Evolutionary conservation across 2,797 vertebrate genomes (phyloP).

Genomic region (Rhynchonycteris naso): DNA sequence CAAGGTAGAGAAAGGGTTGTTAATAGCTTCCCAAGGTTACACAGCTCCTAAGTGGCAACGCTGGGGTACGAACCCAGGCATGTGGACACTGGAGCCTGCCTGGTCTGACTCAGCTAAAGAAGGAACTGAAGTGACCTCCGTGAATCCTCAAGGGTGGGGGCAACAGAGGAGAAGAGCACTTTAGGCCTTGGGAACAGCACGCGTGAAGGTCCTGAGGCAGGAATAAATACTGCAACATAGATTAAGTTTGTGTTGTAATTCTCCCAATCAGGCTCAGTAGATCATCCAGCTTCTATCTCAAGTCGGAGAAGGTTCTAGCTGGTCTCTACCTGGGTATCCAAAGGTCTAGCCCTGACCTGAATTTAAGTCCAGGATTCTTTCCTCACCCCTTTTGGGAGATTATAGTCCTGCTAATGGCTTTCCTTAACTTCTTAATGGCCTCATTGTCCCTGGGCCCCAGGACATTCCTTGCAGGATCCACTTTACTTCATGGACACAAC

Average conservation of each 20-base stretch:
- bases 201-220: not conserved
- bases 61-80: not conserved
- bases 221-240: not conserved
- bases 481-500: not conserved
- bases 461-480: not conserved
- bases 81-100: not conserved
- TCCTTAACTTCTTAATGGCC: not conserved
- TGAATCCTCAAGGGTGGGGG: not conserved
- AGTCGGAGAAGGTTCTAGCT: not conserved
- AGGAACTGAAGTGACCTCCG: not conserved
- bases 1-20: not conserved
- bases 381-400: fast-evolving
- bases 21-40: not conserved
- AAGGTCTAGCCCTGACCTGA: not conserved
- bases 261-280: not conserved
- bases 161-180: not conserved
- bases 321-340: not conserved
- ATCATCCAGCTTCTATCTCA: not conserved
- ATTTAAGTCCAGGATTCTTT: not conserved
- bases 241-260: not conserved
- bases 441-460: not conserved
- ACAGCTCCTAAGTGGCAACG: not conserved
- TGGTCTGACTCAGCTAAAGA: not conserved
- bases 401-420: not conserved
- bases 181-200: not conserved